Conservation (phyloP, 2,113 vertebrate species). For the Nesoenas mayeri region DNA sequence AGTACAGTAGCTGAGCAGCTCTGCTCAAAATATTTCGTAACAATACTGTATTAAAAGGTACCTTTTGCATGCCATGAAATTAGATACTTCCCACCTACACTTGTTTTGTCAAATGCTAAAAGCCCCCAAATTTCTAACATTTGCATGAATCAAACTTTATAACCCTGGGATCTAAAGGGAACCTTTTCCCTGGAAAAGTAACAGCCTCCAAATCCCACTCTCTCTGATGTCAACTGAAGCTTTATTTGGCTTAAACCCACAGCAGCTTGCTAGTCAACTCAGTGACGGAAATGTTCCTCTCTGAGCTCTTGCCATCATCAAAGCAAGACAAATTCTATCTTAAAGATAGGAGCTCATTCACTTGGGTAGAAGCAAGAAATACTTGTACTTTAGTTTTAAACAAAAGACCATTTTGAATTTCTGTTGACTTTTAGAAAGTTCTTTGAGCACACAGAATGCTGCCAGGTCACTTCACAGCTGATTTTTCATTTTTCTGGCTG, state of each 20-base stretch:
- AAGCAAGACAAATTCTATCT: background rate
- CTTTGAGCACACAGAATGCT: background rate
- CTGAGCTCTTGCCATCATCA: background rate
- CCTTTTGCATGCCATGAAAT: background rate
- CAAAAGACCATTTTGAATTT: background rate
- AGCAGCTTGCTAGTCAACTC: background rate
- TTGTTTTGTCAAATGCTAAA: background rate
- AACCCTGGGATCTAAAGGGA: background rate
- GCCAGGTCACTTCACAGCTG: background rate
- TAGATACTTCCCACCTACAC: background rate
- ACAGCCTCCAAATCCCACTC: background rate
- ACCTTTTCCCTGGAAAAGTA: background rate
- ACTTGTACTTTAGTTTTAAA: background rate
- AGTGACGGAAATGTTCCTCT: background rate
- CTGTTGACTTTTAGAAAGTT: background rate
- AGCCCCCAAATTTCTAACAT: background rate
- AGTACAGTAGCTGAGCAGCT: background rate
- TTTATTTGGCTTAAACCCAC: background rate
- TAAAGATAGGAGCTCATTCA: constrained; percentile 3
- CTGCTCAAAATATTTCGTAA: background rate
- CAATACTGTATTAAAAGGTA: background rate
- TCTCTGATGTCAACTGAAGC: background rate
- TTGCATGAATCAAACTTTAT: background rate
- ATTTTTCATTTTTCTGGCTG: background rate
- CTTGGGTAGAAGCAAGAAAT: background rate